Conservation (phyloP, 1,140 invertebrate species). For the Drosophila micromelanica region DNA sequence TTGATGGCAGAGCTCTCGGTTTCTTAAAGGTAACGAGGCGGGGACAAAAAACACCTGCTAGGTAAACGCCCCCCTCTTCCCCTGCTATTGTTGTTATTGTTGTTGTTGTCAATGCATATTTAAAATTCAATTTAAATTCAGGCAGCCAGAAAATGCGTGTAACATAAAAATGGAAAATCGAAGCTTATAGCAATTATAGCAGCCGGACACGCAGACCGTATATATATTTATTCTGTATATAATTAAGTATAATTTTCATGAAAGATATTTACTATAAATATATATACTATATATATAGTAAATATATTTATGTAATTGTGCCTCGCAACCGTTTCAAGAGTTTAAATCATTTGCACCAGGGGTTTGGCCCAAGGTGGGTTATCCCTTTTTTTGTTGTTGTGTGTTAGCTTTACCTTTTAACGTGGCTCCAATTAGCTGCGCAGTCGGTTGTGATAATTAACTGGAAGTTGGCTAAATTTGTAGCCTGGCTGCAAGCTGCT, state of each 20-base stretch:
- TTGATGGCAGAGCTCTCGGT: slow-evolving; percentile 64
- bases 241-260: slow-evolving; percentile 4
- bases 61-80: slow-evolving; percentile 3
- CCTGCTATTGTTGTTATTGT: too few species aligned
- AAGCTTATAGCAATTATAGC: slow-evolving; percentile 35
- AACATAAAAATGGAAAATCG: slow-evolving; percentile 40
- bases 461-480: slow-evolving; percentile 43
- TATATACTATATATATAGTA: too few species aligned
- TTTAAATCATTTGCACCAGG: slow-evolving; percentile 24
- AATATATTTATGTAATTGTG: too few species aligned
- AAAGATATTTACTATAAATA: background rate
- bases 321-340: background rate
- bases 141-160: slow-evolving; percentile 59
- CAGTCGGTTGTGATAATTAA: slow-evolving; percentile 69
- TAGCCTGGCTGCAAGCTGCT: slow-evolving; percentile 37
- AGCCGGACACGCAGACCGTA: slow-evolving; percentile 1
- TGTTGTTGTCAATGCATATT: slow-evolving; percentile 63
- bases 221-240: background rate
- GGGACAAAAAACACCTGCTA: background rate
- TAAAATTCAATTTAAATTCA: slow-evolving; percentile 82
- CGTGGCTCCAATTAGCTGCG: slow-evolving; percentile 66
- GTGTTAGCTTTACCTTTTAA: slow-evolving; percentile 11
- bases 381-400: slow-evolving; percentile 3
- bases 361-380: slow-evolving; percentile 19
- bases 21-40: slow-evolving; percentile 27